Base-by-base conservation (phyloP, 1,140 invertebrate genomes). In the Radopholus similis region DNA sequence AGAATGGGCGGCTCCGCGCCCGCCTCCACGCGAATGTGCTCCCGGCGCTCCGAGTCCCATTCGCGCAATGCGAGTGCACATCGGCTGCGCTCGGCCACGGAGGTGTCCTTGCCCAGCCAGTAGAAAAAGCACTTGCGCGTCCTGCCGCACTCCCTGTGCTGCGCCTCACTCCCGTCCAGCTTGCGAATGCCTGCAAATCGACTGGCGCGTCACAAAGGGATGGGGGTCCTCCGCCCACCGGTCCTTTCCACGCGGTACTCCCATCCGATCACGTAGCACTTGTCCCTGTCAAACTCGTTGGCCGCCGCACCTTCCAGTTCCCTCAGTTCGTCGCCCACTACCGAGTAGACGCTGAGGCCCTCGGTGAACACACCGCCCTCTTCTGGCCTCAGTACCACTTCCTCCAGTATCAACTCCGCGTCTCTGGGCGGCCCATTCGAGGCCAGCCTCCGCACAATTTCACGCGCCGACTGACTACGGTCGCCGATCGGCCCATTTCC, bases 201-300 rank as follows among this genome's bases (percentile, higher is more conserved):
- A 32, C 15, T 6, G 4, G 6, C 35, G 21, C 15, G n/a, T 11
- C 34, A 26, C 13, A 51, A 42, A 18, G 21, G 34, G 26, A 67
- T 13, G 15, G 13, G n/a, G n/a, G n/a, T n/a, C n/a, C n/a, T n/a
- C n/a, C n/a, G n/a, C n/a, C 11, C 15, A 71, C 71, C 71, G 18
- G 51, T 26, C 51, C 73, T 49, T 60, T 73, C 73, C 40, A 73
- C 42, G 23, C 71, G 51, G 44, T 73, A 73, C 8, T 53, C 21
- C 71, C 71, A 73, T 44, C 74, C 53, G 44, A 73, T 34, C 15
- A 73, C 71, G 34, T 73, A 73, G 40, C 71, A 73, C 42, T 74
- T 47, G 18, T 42, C 34, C 32, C 42, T 38, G 38, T 72, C 38
- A 9, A 73, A 70, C 30, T 75, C 56, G 37, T 38, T 32, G 23